These are phyloP conservation scores for Chloroclystis v-ata DNA, from an alignment of 2,888 invertebrate genomes.

Conservation along the genomic window DNA sequence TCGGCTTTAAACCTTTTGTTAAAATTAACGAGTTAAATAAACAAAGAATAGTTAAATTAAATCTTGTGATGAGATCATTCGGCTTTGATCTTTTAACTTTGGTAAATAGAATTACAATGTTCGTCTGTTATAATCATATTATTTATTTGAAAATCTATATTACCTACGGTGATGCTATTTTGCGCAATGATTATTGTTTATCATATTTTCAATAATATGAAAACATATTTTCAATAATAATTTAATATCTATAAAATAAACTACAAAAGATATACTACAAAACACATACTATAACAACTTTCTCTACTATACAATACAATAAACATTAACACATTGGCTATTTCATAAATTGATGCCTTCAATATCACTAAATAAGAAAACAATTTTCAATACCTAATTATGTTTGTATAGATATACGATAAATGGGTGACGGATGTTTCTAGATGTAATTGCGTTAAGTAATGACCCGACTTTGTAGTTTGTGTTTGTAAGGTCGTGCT, in stretches of 20 bases:
- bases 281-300: neutral
- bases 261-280: neutral
- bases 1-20: slow-evolving; percentile 54
- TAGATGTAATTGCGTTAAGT: slow-evolving; percentile 50
- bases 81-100: too few relatives aligned
- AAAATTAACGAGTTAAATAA: slow-evolving; percentile 54
- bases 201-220: too few relatives aligned
- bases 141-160: too few relatives aligned
- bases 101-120: too few relatives aligned
- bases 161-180: too few relatives aligned
- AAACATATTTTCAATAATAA: neutral
- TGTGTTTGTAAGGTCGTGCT: too few relatives aligned
- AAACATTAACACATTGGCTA: neutral
- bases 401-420: slow-evolving; percentile 41
- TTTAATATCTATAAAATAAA: neutral
- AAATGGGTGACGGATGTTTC: slow-evolving; percentile 53
- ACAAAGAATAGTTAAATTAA: slow-evolving; percentile 46
- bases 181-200: too few relatives aligned
- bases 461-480: slow-evolving; percentile 17
- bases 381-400: slow-evolving; percentile 37
- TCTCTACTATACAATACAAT: neutral
- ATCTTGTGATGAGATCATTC: slow-evolving; percentile 35
- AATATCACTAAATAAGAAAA: slow-evolving; percentile 20
- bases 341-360: slow-evolving; percentile 13
- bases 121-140: too few relatives aligned